Evolutionary conservation across 35 echinoderm and acorn worm genomes (phyloP).

Genomic region (Nesometra sesokonis): DNA sequence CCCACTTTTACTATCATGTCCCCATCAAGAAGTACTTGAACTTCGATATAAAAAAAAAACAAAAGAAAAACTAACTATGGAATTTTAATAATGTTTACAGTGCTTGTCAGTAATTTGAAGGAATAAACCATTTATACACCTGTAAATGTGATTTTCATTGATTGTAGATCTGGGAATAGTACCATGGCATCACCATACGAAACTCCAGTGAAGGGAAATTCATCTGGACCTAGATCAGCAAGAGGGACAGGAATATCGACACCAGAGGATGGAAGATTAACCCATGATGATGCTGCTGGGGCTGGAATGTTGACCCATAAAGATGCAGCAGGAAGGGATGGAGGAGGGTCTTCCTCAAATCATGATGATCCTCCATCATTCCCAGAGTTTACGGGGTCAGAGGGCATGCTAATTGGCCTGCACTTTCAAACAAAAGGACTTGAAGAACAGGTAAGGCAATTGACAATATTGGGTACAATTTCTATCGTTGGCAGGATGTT

Average conservation of each 20-base stretch:
- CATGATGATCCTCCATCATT: background rate
- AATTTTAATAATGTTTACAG: no score
- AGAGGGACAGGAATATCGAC: background rate
- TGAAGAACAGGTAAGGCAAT: constrained; percentile 41
- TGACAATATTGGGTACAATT: no score
- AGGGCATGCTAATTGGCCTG: constrained; percentile 33
- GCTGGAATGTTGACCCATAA: background rate
- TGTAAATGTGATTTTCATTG: no score
- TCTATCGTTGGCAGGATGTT: no score
- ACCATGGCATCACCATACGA: background rate
- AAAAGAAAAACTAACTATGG: no score
- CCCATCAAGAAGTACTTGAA: no score
- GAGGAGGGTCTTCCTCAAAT: background rate
- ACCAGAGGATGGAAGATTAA: background rate
- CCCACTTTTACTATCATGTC: no score
- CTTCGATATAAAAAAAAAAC: no score
- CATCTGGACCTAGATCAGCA: background rate
- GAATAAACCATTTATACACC: no score
- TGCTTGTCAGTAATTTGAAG: no score
- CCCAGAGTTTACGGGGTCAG: background rate
- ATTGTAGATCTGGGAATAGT: background rate
- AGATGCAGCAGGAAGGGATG: background rate
- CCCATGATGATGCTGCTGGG: background rate
- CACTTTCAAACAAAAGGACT: constrained; percentile 45
- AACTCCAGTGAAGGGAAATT: background rate